These are phyloP conservation scores for Hypomecis punctinalis DNA, from an alignment of 2,888 invertebrate genomes.

Conservation along the genomic window DNA sequence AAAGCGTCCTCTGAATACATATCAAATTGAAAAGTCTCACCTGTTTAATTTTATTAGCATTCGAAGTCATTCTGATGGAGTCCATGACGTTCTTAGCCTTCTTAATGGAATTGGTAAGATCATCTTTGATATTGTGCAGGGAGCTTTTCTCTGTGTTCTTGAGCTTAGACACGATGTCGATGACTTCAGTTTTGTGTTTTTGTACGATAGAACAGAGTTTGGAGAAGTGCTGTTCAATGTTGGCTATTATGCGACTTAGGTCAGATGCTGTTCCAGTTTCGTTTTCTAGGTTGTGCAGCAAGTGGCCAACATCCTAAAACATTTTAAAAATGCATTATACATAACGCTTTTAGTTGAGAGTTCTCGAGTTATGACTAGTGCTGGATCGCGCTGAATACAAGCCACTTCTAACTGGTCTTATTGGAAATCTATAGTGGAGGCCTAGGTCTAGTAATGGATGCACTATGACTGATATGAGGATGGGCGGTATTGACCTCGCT, in stretches of 20 bases:
- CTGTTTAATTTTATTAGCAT: constrained; percentile 61
- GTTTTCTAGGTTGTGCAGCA: constrained; percentile 65
- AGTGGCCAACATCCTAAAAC: constrained; percentile 72
- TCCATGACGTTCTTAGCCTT: constrained; percentile 59
- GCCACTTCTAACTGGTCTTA: too few relatives aligned
- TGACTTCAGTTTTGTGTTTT: constrained; percentile 76
- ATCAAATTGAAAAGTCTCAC: constrained; percentile 45
- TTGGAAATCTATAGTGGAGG: too few relatives aligned
- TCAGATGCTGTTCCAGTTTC: constrained; percentile 60
- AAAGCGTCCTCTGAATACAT: neutral
- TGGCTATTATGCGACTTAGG: constrained; percentile 57
- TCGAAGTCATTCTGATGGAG: constrained; percentile 49
- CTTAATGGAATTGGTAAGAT: constrained; percentile 61
- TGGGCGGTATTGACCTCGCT: too few relatives aligned
- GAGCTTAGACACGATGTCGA: constrained; percentile 61
- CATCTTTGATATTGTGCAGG: constrained; percentile 58
- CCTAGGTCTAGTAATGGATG: too few relatives aligned
- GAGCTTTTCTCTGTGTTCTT: constrained; percentile 65
- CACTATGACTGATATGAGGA: too few relatives aligned
- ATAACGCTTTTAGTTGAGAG: too few relatives aligned
- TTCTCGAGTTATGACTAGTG: too few relatives aligned
- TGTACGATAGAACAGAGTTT: constrained; percentile 81
- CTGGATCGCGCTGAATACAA: too few relatives aligned
- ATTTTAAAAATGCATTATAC: neutral
- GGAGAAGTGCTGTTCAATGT: constrained; percentile 81